These are phyloP conservation scores for Palloptera scutellata DNA, from an alignment of 2,888 invertebrate species.

Conservation along the genomic window DNA sequence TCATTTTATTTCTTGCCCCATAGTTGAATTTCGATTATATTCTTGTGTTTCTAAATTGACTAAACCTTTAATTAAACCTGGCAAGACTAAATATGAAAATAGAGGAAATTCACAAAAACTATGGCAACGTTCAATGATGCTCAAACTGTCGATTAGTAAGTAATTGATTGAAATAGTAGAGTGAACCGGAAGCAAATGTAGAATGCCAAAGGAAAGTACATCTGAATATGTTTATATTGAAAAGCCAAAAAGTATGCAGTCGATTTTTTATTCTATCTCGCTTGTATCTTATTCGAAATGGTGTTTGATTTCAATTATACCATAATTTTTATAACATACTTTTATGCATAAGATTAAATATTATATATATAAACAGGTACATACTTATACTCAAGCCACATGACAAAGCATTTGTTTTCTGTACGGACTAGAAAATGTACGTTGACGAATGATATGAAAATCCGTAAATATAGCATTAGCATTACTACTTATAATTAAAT, in stretches of 20 bases:
- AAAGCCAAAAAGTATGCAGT: neutral
- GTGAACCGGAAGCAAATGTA: no score
- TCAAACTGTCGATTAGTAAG: neutral
- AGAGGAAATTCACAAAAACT: neutral
- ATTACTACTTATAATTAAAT: no score
- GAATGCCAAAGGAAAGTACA: neutral
- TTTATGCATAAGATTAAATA: constrained; percentile 1
- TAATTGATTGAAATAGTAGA: neutral
- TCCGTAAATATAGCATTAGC: no score
- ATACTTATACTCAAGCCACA: constrained; percentile 16
- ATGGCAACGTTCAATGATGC: neutral
- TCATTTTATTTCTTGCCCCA: neutral
- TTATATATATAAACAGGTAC: constrained; percentile 3
- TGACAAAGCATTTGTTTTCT: no score
- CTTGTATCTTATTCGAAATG: neutral
- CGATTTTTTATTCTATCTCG: no score
- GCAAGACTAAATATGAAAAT: no score
- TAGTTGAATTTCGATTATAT: neutral
- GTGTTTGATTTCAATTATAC: neutral
- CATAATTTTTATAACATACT: neutral
- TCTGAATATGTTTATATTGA: neutral
- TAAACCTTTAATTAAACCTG: no score
- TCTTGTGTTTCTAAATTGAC: no score
- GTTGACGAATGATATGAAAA: no score
- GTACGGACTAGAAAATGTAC: no score